Evolutionary conservation across 2,797 vertebrate species (phyloP).

Genomic region (Pelochelys cantorii): DNA sequence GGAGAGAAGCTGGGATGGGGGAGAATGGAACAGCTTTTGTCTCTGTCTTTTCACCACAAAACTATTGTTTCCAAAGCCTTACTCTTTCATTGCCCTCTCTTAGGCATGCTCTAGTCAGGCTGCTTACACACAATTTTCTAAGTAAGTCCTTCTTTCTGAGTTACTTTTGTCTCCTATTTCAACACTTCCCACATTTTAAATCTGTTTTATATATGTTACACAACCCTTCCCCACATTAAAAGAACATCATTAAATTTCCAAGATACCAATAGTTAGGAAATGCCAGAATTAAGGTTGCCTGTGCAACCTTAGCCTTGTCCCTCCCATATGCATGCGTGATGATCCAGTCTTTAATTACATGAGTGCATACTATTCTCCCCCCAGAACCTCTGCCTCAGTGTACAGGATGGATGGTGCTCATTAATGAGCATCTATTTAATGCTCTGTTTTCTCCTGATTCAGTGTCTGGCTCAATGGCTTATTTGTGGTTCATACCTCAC

Average conservation of each 20-base stretch:
- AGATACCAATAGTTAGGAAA: not conserved
- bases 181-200: not conserved
- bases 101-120: not conserved
- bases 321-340: not conserved
- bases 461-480: not conserved
- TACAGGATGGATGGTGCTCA: not conserved
- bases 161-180: not conserved
- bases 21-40: not conserved
- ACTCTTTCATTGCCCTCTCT: not conserved
- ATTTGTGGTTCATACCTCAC: not conserved
- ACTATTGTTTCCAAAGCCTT: slow-evolving; percentile 8
- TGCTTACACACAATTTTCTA: not conserved
- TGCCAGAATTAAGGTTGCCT: not conserved
- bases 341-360: not conserved
- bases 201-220: slow-evolving; percentile 25
- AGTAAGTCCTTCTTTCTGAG: not conserved
- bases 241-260: not conserved
- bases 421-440: not conserved
- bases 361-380: not conserved
- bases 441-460: not conserved
- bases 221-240: fast-evolving
- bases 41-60: not conserved
- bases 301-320: not conserved
- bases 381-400: not conserved
- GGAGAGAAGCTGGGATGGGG: not conserved